phyloP scores from a whole-genome alignment of 2,797 vertebrate genomes.

The Crenichthys baileyi region DNA sequence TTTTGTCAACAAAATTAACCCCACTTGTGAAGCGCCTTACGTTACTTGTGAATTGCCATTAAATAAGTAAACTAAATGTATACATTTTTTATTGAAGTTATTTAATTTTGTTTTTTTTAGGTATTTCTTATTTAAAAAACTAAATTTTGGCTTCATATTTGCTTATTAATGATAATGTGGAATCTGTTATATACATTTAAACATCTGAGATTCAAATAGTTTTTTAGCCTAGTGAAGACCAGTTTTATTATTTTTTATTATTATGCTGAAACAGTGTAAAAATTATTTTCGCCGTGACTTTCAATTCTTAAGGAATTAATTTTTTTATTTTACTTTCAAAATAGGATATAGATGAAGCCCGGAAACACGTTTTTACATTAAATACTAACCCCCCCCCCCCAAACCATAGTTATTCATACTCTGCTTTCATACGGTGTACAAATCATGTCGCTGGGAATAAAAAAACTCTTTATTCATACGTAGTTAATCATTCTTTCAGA shows the following conservation, averaged over 20 bases:
- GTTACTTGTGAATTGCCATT: neutral
- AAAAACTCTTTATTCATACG: neutral
- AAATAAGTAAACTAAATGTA: neutral
- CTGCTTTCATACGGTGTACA: too few relatives aligned
- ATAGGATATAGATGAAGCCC: neutral
- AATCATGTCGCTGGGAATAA: too few relatives aligned
- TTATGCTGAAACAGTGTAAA: too few relatives aligned
- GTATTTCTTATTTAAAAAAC: too few relatives aligned
- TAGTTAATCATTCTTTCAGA: neutral
- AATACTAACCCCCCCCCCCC: too few relatives aligned
- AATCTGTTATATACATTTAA: neutral
- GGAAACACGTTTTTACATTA: too few relatives aligned
- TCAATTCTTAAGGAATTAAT: neutral
- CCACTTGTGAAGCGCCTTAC: neutral
- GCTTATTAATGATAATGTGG: neutral
- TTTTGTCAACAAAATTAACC: neutral
- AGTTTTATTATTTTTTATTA: neutral
- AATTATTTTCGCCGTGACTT: neutral
- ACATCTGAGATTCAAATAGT: neutral
- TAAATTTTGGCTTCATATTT: neutral
- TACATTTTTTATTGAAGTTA: neutral
- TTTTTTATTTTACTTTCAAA: neutral
- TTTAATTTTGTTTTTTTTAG: neutral
- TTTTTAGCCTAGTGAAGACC: neutral
- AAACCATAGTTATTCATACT: too few relatives aligned